phyloP scores from a whole-genome alignment of 1,140 invertebrate species.

The Watersipora subatra region DNA sequence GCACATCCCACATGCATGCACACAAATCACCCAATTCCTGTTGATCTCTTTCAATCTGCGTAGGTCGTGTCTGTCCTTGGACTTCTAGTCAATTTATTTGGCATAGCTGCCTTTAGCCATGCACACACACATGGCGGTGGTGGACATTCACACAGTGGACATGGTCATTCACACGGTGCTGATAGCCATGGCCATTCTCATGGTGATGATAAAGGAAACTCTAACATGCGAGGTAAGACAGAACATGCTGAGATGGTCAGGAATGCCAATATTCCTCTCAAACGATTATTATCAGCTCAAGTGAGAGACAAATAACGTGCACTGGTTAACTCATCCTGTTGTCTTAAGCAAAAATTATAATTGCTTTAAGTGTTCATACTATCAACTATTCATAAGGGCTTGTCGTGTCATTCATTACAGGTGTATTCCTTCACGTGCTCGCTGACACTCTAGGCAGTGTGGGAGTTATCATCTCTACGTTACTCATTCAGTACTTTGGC shows the following conservation, averaged over 20 bases:
- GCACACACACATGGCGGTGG: conserved; percentile 46
- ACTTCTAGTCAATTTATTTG: conserved; percentile 82
- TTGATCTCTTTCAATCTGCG: no score
- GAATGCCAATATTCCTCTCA: no score
- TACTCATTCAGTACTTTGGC: conserved; percentile 50
- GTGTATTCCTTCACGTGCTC: conserved; percentile 51
- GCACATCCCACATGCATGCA: no score
- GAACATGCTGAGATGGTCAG: no score
- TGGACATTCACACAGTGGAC: conserved; percentile 35
- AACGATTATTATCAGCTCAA: no score
- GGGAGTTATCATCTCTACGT: conserved; percentile 50
- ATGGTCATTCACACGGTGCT: conserved; percentile 18
- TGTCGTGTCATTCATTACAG: conserved; percentile 39
- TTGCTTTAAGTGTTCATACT: no score
- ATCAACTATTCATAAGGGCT: no score
- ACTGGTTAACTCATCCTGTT: no score
- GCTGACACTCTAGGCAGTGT: conserved; percentile 52
- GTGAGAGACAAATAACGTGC: no score
- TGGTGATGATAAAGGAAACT: conserved; percentile 16
- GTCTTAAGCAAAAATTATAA: no score
- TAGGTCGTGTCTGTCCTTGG: conserved; percentile 77
- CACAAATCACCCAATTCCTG: no score
- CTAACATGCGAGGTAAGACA: background rate
- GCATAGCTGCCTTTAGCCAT: conserved; percentile 87
- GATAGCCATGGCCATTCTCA: conserved; percentile 35